Evolutionary conservation across 1,140 invertebrate species (phyloP), one percentile per base, ranked within the genome.

Genomic region (Rhizoglyphus robini): DNA sequence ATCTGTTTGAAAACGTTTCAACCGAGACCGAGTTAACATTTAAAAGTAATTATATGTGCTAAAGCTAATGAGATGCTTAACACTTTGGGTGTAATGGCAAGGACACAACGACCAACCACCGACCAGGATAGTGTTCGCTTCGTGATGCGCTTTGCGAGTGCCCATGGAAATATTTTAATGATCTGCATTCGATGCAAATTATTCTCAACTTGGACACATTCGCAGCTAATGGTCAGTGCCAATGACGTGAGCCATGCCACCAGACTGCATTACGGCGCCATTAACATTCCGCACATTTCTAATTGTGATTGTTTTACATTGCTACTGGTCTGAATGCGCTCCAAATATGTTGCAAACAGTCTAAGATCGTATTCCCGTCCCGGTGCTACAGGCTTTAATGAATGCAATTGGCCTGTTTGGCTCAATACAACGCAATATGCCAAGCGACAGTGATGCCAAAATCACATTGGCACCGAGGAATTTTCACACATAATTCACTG

Each of bases 401-500:
- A 41, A 41, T 41, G 36, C 36, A 41, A 41, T 41, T 41, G 36
- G 36, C 36, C 36, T 41, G 36, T 11, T 41, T 41, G 8, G 36
- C 36, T 41, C 36, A 41, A 11, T n/a, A n/a, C n/a, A n/a, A n/a
- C n/a, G n/a, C n/a, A n/a, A n/a, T n/a, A n/a, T 41, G 36, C 36
- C 36, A 41, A 11, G 8, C 36, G 36, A 41, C 36, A 41, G 8
- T 41, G 36, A 41, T 11, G 36, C 36, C 36, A 23, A 27, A 11
- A 23, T 51, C 15, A 51, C n/a, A 51, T 51, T 51, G 48, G 30
- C 58, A 60, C 27, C 8, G 27, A 60, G 58, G 58, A 60, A 60
- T 60, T 60, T 60, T 60, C 58, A 60, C 58, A 60, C 58, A 60
- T 60, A 29, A 60, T 60, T 60, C 58, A 60, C 27, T 60, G 58